phyloP scores from a whole-genome alignment of 2,113 vertebrate species.

The Calcarius ornatus region DNA sequence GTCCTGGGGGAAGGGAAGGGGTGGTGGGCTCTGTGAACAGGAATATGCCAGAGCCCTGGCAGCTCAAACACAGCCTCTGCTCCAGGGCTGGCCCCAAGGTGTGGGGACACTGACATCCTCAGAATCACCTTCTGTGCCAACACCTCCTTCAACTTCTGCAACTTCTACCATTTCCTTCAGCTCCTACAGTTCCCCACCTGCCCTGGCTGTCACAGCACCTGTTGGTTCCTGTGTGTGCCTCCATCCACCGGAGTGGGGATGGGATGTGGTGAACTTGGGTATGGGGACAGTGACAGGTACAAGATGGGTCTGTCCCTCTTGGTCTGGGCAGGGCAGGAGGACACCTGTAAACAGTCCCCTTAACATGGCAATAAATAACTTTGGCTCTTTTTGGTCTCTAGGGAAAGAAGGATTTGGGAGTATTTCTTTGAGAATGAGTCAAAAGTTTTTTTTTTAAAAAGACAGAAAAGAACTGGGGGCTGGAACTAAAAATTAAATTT shows the following conservation, averaged over 20 bases:
- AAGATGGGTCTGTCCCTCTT: neutral
- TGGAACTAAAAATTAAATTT: neutral
- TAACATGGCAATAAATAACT: constrained; percentile 12
- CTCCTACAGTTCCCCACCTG: accelerated
- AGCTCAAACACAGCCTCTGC: accelerated
- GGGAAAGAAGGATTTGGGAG: neutral
- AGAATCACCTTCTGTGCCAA: neutral
- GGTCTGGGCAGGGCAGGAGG: neutral
- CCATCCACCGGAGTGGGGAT: accelerated
- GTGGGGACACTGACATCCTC: neutral
- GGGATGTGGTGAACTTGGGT: neutral
- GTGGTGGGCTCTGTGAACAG: accelerated
- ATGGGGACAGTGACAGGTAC: neutral
- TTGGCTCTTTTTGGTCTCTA: neutral
- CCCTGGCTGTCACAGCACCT: neutral
- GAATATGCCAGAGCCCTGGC: accelerated
- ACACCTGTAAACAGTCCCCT: neutral
- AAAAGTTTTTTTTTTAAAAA: neutral
- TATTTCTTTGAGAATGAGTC: neutral
- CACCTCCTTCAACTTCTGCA: neutral
- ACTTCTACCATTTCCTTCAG: neutral
- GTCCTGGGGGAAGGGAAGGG: neutral
- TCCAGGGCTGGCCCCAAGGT: neutral
- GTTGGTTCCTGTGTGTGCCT: accelerated
- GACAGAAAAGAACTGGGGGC: neutral